These are phyloP conservation scores for Aspiorhynchus laticeps DNA, from an alignment of 2,113 vertebrate species.

Conservation along the genomic window DNA sequence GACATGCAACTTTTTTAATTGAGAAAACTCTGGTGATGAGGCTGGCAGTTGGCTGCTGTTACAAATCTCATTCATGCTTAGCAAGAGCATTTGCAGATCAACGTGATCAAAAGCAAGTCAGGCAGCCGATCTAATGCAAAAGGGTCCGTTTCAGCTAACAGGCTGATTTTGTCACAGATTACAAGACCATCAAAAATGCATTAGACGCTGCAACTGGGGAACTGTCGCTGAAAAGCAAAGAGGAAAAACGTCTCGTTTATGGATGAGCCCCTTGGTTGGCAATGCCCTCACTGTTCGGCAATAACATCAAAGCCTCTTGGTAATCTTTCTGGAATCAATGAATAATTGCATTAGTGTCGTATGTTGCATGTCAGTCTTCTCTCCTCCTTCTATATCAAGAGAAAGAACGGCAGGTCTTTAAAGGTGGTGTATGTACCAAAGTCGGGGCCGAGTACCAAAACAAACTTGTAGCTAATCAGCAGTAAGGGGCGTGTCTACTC, in stretches of 20 bases:
- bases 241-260: not conserved
- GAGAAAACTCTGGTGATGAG: conserved; percentile 44
- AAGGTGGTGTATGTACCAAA: too few relatives aligned
- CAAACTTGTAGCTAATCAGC: too few relatives aligned
- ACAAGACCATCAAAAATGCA: conserved; percentile 35
- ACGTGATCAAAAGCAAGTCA: conserved; percentile 44
- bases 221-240: not conserved
- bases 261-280: not conserved
- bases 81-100: conserved; percentile 18
- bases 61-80: conserved; percentile 42
- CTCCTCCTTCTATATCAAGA: conserved; percentile 4
- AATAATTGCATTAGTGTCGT: conserved; percentile 43
- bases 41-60: conserved; percentile 33
- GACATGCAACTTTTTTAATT: conserved; percentile 68
- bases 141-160: conserved; percentile 32
- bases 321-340: conserved; percentile 8
- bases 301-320: conserved; percentile 36
- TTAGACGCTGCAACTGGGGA: conserved; percentile 9
- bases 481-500: too few relatives aligned
- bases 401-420: conserved; percentile 1
- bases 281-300: not conserved
- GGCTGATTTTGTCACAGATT: conserved; percentile 42
- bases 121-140: conserved; percentile 13
- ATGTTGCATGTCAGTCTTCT: conserved; percentile 33
- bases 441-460: too few relatives aligned